These are phyloP conservation scores for Glyptemys insculpta DNA, from an alignment of 2,797 vertebrate genomes.

Conservation along the genomic window DNA sequence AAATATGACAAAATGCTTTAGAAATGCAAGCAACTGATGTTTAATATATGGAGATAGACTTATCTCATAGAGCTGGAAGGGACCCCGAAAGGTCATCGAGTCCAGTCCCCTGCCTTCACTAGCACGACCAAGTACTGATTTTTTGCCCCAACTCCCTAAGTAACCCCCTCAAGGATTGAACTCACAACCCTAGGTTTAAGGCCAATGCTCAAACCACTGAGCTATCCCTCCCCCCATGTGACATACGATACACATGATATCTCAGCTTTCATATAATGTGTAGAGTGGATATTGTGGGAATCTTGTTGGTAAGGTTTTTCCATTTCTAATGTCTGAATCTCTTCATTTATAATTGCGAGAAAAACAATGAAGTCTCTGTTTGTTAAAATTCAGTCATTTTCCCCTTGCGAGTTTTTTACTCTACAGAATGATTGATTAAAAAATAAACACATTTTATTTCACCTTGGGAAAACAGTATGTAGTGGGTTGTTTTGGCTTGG, in stretches of 20 bases:
- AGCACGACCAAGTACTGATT: too few relatives aligned
- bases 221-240: too few relatives aligned
- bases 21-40: rapidly evolving
- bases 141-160: too few relatives aligned
- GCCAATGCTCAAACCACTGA: too few relatives aligned
- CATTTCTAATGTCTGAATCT: background rate
- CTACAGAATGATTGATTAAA: background rate
- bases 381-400: rapidly evolving
- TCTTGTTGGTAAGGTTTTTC: background rate
- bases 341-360: background rate
- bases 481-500: background rate
- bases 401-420: background rate
- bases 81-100: too few relatives aligned
- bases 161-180: too few relatives aligned
- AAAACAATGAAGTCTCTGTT: background rate
- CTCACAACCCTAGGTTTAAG: too few relatives aligned
- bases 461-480: background rate
- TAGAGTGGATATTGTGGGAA: rapidly evolving
- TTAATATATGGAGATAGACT: too few relatives aligned
- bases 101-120: too few relatives aligned
- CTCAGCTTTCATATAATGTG: rapidly evolving
- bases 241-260: rapidly evolving
- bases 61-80: too few relatives aligned
- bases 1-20: background rate
- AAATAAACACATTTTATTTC: background rate